phyloP scores from a whole-genome alignment of 1,140 invertebrate genomes.

The Fragariocoptes setiger region DNA sequence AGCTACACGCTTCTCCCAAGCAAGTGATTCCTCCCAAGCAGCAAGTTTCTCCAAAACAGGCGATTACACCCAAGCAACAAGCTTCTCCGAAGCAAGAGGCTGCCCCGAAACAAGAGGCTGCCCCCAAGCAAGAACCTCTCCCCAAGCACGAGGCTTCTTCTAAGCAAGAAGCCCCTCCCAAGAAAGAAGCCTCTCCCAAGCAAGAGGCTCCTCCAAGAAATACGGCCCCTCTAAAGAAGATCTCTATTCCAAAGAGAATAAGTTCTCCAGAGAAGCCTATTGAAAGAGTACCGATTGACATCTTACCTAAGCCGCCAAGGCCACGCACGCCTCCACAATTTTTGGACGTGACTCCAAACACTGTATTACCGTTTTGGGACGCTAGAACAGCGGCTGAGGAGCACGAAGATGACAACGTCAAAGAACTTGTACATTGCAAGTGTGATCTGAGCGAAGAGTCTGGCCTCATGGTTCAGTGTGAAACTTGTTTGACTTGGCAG shows the following conservation, averaged over 20 bases:
- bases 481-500: slow-evolving; percentile 73
- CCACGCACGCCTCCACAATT: not conserved
- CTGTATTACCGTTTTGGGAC: slow-evolving; percentile 5
- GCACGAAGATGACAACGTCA: slow-evolving; percentile 11
- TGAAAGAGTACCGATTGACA: not conserved
- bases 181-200: not conserved
- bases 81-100: not conserved
- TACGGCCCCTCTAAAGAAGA: not conserved
- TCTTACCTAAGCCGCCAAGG: not conserved
- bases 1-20: not conserved
- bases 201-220: too few relatives aligned
- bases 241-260: too few relatives aligned
- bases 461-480: slow-evolving; percentile 77
- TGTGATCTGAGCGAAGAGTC: slow-evolving; percentile 55
- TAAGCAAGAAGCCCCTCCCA: not conserved
- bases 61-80: not conserved
- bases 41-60: not conserved
- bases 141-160: not conserved
- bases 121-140: not conserved
- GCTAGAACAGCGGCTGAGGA: slow-evolving; percentile 4
- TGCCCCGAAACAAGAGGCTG: not conserved
- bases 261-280: not conserved
- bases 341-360: slow-evolving; percentile 2
- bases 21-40: not conserved
- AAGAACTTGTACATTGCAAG: slow-evolving; percentile 54